phyloP scores from a whole-genome alignment of 2,888 invertebrate species.

The Bugula neritina region DNA sequence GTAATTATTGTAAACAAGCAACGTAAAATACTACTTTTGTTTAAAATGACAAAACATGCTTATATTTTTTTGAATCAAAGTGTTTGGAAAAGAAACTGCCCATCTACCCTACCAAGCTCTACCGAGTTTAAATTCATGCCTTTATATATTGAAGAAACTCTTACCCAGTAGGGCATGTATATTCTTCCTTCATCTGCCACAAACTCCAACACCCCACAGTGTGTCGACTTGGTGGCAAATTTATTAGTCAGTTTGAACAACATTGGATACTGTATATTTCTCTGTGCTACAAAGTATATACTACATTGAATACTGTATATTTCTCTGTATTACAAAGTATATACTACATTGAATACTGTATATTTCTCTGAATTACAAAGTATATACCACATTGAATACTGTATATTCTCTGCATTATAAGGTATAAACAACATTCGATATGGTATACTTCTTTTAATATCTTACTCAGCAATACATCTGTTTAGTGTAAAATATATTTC shows the following conservation, averaged over 20 bases:
- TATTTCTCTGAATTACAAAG: slow-evolving; percentile 85
- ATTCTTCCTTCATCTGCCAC: slow-evolving; percentile 97
- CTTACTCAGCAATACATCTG: too few species aligned
- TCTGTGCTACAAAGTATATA: slow-evolving; percentile 68
- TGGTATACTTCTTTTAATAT: too few species aligned
- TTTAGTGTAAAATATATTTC: too few species aligned
- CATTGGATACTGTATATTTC: slow-evolving; percentile 97
- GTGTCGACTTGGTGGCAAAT: slow-evolving; percentile 72
- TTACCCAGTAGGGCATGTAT: slow-evolving; percentile 95
- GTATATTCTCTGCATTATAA: slow-evolving; percentile 84
- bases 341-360: slow-evolving; percentile 79
- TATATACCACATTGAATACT: slow-evolving; percentile 72
- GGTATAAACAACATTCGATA: not conserved
- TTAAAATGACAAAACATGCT: too few species aligned
- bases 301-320: slow-evolving; percentile 88
- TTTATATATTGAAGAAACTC: too few species aligned
- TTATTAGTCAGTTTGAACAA: slow-evolving; percentile 86
- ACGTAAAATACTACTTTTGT: too few species aligned
- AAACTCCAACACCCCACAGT: slow-evolving; percentile 94
- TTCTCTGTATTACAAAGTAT: slow-evolving; percentile 76
- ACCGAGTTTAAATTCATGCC: too few species aligned
- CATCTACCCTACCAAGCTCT: too few species aligned
- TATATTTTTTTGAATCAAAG: too few species aligned
- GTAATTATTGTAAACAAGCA: too few species aligned
- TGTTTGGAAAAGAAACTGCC: too few species aligned